These are phyloP conservation scores for Phrynocephalus guinanensis DNA, from an alignment of 2,797 vertebrate species.

Conservation along the genomic window DNA sequence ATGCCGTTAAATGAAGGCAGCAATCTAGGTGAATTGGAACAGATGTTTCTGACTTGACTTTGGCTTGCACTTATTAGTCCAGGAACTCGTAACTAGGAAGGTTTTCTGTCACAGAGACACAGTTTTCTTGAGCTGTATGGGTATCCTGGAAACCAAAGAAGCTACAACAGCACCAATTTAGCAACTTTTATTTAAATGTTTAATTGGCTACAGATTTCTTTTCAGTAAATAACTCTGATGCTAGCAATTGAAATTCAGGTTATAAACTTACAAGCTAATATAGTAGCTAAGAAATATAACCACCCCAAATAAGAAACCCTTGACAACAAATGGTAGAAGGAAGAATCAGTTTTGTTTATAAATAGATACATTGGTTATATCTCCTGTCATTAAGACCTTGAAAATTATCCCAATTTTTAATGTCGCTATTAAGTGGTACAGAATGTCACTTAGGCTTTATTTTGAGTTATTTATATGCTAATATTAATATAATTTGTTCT, in stretches of 20 bases:
- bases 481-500: background rate
- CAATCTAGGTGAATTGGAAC: conserved; percentile 52
- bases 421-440: background rate
- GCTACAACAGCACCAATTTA: conserved; percentile 12
- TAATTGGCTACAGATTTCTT: conserved; percentile 55
- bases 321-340: background rate
- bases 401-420: background rate
- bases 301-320: background rate
- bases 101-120: accelerated
- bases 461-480: background rate
- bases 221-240: conserved; percentile 37
- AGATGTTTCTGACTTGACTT: conserved; percentile 44
- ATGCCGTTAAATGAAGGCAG: background rate
- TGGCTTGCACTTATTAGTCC: conserved; percentile 42
- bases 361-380: background rate
- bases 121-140: conserved; percentile 33
- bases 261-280: conserved; percentile 27
- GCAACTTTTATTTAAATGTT: conserved; percentile 50
- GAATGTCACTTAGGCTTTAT: background rate
- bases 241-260: background rate
- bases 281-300: background rate
- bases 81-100: conserved; percentile 56
- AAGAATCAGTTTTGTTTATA: background rate
- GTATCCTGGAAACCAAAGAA: conserved; percentile 56
- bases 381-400: background rate